Conservation (phyloP, 2,888 invertebrate species). For the Tupiocoris notatus region DNA sequence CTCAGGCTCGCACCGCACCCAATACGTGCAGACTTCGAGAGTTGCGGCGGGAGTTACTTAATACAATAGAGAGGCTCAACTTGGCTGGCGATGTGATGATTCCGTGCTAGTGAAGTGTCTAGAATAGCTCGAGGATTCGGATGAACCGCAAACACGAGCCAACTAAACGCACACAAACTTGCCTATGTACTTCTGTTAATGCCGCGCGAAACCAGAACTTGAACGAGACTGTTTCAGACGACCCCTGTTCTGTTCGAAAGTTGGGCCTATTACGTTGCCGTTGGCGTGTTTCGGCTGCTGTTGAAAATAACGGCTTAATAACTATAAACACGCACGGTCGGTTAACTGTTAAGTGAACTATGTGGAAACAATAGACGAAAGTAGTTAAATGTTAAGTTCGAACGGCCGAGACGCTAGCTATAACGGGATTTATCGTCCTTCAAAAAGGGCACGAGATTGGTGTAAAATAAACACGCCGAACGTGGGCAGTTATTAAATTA, state of each 20-base stretch:
- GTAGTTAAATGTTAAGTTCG: too few relatives aligned
- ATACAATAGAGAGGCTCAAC: neutral
- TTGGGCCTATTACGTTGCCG: neutral
- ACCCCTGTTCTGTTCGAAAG: neutral
- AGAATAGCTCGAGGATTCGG: neutral
- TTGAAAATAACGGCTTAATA: neutral
- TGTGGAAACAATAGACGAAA: too few relatives aligned
- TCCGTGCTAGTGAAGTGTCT: neutral
- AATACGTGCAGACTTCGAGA: neutral
- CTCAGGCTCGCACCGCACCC: neutral
- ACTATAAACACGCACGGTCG: neutral
- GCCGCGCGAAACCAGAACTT: neutral
- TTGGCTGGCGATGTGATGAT: neutral
- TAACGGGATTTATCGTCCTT: too few relatives aligned
- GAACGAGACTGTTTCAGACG: neutral
- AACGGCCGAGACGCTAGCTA: too few relatives aligned
- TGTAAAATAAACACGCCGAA: too few relatives aligned
- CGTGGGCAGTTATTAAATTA: too few relatives aligned
- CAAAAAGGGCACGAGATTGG: too few relatives aligned
- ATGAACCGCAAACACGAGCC: neutral
- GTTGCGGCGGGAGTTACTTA: neutral
- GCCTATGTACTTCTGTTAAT: neutral
- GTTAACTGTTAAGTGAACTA: neutral
- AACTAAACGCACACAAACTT: neutral
- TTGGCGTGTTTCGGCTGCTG: neutral